Evolutionary conservation across 2,113 vertebrate genomes (phyloP).

Genomic region (Malaclemys terrapin): DNA sequence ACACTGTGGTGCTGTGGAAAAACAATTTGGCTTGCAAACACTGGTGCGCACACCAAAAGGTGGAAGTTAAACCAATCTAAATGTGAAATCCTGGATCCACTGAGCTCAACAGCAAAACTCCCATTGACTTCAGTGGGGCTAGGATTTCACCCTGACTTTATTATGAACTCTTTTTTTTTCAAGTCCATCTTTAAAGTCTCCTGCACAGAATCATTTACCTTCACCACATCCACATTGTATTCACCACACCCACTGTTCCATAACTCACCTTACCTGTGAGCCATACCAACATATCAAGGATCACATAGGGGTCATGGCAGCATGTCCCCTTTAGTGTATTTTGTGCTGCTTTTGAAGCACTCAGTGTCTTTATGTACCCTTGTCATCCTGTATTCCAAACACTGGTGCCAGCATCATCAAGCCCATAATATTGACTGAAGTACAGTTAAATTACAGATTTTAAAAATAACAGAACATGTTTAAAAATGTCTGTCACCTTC

Average conservation of each 20-base stretch:
- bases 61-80: background rate
- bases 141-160: background rate
- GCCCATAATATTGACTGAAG: background rate
- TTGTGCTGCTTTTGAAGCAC: background rate
- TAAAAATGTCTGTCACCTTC: background rate
- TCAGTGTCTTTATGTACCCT: background rate
- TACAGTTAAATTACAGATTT: background rate
- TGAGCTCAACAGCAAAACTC: background rate
- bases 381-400: background rate
- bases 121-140: background rate
- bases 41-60: background rate
- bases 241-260: background rate
- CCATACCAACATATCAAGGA: background rate
- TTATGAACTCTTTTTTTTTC: background rate
- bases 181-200: background rate
- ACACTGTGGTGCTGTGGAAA: background rate
- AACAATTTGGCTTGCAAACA: background rate
- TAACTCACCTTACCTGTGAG: background rate
- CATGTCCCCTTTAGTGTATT: background rate
- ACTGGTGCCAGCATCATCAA: background rate
- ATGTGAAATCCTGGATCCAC: background rate
- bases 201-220: background rate
- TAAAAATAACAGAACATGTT: background rate
- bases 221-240: background rate
- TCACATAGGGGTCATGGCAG: background rate